A percentile compares a stretch with the other conserved stretches of the same genome.
Conservation (phyloP, 1,140 invertebrate species). For the Solenopsis fugax region DNA sequence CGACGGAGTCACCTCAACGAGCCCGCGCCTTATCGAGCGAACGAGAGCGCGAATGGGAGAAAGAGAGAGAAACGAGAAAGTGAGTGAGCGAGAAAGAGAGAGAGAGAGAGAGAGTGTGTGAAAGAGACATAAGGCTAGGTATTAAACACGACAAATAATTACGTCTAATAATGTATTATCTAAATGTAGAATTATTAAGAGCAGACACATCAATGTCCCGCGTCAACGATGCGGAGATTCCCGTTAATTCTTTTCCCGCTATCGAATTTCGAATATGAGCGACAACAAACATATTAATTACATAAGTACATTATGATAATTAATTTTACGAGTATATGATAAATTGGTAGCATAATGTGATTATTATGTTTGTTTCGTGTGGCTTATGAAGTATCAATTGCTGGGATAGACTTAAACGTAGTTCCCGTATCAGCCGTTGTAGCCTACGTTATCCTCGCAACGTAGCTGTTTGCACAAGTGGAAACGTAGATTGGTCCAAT, state of each 20-base stretch:
- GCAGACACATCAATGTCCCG: slow-evolving; percentile 21
- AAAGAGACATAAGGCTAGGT: slow-evolving; percentile 33
- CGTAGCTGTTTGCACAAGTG: slow-evolving; percentile 26
- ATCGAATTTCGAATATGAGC: slow-evolving; percentile 8
- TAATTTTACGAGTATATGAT: not conserved
- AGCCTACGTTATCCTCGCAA: slow-evolving; percentile 16
- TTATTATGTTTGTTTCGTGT: not conserved
- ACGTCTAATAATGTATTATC: slow-evolving; percentile 57
- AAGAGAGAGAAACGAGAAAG: not conserved
- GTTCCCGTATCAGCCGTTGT: no score
- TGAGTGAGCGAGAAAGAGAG: not conserved
- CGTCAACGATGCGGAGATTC: not conserved
- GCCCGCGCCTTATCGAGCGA: slow-evolving; percentile 44
- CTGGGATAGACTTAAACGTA: not conserved
- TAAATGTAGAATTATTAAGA: slow-evolving; percentile 62
- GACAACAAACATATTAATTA: not conserved
- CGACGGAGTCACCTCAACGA: slow-evolving; percentile 41
- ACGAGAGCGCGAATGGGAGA: not conserved
- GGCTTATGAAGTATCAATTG: not conserved
- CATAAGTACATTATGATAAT: not conserved
- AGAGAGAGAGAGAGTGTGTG: not conserved
- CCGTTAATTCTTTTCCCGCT: not conserved
- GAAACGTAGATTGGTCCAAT: slow-evolving; percentile 53
- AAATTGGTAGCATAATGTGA: not conserved
- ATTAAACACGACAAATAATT: slow-evolving; percentile 64